A percentile compares a stretch with the other conserved stretches of the same genome.
Conservation (phyloP, 1,140 invertebrate genomes). For the Neelides sp. region DNA sequence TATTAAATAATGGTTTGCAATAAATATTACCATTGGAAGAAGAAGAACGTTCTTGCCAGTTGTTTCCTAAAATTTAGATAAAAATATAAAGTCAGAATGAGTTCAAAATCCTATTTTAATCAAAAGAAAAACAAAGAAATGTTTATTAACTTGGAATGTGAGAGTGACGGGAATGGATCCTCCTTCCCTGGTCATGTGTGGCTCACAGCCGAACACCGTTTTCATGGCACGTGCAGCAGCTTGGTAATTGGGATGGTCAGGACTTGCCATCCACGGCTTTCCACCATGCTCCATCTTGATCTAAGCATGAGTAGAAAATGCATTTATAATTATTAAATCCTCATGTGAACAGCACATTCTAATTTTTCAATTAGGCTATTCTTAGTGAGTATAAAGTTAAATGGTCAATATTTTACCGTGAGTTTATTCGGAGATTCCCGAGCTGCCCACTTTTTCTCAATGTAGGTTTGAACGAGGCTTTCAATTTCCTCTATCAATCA, state of each 20-base stretch:
- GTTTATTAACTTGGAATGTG: constrained; percentile 53
- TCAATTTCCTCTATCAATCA: constrained; percentile 59
- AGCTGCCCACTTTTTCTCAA: constrained; percentile 52
- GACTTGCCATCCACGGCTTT: constrained; percentile 81
- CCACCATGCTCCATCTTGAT: constrained; percentile 59
- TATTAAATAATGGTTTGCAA: too few species aligned
- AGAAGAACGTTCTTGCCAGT: constrained; percentile 87
- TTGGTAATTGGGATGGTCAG: constrained; percentile 77
- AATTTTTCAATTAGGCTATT: too few species aligned
- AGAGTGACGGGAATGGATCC: constrained; percentile 92
- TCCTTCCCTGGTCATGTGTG: constrained; percentile 88
- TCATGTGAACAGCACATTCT: too few species aligned
- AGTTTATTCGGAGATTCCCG: constrained; percentile 74
- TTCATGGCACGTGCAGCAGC: constrained; percentile 77
- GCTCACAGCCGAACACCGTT: constrained; percentile 79
- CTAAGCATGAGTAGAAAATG: constrained; percentile 37
- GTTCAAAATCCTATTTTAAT: too few species aligned
- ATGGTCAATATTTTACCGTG: constrained; percentile 47
- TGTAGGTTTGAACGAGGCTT: constrained; percentile 56
- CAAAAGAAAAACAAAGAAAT: too few species aligned
- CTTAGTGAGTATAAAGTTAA: too few species aligned
- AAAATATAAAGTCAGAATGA: too few species aligned
- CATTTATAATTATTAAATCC: background rate
- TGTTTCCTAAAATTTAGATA: constrained; percentile 68
- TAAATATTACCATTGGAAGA: constrained; percentile 57